Base-by-base conservation (phyloP, 1,140 invertebrate species). In the Magallana ariakensis region DNA sequence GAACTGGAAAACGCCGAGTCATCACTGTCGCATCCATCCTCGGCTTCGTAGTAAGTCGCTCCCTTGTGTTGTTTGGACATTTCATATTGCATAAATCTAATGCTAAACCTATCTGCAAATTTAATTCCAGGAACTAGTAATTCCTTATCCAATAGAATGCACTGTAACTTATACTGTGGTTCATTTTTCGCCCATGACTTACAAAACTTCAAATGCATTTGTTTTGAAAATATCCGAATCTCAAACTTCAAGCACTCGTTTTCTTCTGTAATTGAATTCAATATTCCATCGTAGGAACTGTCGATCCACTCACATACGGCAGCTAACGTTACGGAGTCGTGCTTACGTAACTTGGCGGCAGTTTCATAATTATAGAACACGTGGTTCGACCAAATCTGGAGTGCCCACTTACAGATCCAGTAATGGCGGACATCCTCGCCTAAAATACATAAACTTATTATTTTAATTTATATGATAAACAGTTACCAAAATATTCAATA, bases 181-280 rank as follows among this genome's bases (percentile, higher is more conserved):
- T 75, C 9, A 26, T 75, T 75, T 10, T 75, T 22, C 22, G 5
- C 9, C 19, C 22, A 33, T 75, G 22, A 75, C 6, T 75, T 19
- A 26, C 66, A 22, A 75, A 75, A 75, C 19, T 26, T 75, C 33
- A 26, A 9, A 26, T 75, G 33, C 19, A 26, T 75, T 33, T 26
- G 66, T 75, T 75, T 75, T 22, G 66, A 75, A 33, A 75, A 75
- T 75, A 75, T 75, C 66, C 66, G 11, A 26, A 75, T 26, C 10
- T 11, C 33, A 22, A 75, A 75, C 3, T 75, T 33, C 22, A 75
- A 75, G 22, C 66, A 75, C 6, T 33, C 0, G 10, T 75, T 26
- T 26, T 75, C 66, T 11, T 4, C 0, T 75, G 22, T 26, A 75
- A 75, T 10, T 33, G 66, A 75, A 3, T 75, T 33, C 66, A 75